Base-by-base conservation (phyloP, 2,888 invertebrate genomes). In the Clostera curtula region DNA sequence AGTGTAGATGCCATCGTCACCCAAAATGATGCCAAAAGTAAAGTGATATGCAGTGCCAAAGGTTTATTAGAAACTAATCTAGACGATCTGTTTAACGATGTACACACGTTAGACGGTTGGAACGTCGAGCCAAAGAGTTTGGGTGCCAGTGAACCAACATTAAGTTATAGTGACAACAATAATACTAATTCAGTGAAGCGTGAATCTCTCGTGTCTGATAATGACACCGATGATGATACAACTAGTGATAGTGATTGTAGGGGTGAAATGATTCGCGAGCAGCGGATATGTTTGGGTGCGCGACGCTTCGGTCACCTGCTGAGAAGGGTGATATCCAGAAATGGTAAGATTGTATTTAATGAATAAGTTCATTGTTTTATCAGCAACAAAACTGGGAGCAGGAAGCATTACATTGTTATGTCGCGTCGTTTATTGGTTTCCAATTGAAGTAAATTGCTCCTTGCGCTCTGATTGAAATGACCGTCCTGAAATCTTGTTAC, bases 41-140 rank as follows among this genome's bases (percentile, higher is more conserved):
- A 74, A 73, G 83, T 83, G 72, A 79, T 82, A 74, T 71, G 76
- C 53, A 83, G 80, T 80, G 79, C 83, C 82, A 83, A 83, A 82
- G 83, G 83, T 71, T 71, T 83, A 65, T 69, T 83, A 77, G 83
- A 83, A 68, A 83, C 83, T 45, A 82, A 83, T 72, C 64, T 83
- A 65, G 83, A 83, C 50, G 83, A 82, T 56, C 55, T 83, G 43
- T 82, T 83, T 40, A 68, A 64, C 38, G 82, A 83, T 49, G 65
- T 65, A 36, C 61, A 68, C 35, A 68, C 61, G 42, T 36, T 61
- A 26, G 71, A 74, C 40, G 56, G 60, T 28, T 75, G 75, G 73
- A 56, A 48, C 25, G 57, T 51, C 25, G 73, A 76, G 49, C 59
- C 70, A 57, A 79, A 75, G 62, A 69, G 56, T 52, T 64, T 77